phyloP scores from a whole-genome alignment of 1,140 invertebrate genomes.

The Pogonomyrmex barbatus region DNA sequence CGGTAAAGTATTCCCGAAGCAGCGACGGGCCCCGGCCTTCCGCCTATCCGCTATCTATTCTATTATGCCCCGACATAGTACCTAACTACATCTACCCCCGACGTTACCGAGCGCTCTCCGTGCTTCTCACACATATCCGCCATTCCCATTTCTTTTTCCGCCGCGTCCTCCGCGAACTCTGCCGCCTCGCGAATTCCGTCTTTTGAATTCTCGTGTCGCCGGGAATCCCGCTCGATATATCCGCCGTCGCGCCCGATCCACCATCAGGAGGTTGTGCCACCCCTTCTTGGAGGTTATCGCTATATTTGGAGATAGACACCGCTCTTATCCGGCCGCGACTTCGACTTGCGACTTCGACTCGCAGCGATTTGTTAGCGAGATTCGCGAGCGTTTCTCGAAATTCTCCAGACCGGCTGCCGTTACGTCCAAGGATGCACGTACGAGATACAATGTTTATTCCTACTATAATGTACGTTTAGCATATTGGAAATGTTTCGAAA shows the following conservation, averaged over 20 bases:
- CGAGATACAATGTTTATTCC: neutral
- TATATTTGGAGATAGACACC: slow-evolving; percentile 61
- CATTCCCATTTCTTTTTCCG: slow-evolving; percentile 63
- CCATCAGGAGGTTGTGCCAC: slow-evolving; percentile 25
- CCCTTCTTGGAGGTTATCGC: slow-evolving; percentile 50
- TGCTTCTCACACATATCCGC: slow-evolving; percentile 67
- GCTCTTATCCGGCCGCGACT: slow-evolving; percentile 51
- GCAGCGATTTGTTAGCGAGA: slow-evolving; percentile 43
- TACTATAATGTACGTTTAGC: neutral
- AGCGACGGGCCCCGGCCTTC: slow-evolving; percentile 77
- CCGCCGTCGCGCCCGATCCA: slow-evolving; percentile 29
- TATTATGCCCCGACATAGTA: slow-evolving; percentile 81
- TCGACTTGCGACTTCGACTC: slow-evolving; percentile 36
- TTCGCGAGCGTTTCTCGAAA: slow-evolving; percentile 38
- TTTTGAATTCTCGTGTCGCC: slow-evolving; percentile 65
- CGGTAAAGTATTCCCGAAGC: slow-evolving; percentile 83
- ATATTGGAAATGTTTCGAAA: neutral
- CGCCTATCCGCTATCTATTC: slow-evolving; percentile 83
- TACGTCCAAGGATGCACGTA: neutral
- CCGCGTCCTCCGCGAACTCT: slow-evolving; percentile 21
- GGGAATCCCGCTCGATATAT: slow-evolving; percentile 71
- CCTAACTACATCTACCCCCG: slow-evolving; percentile 71
- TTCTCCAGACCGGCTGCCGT: neutral
- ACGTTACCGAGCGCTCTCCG: slow-evolving; percentile 51
- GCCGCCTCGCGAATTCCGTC: slow-evolving; percentile 68